Evolutionary conservation across 2,113 vertebrate genomes (phyloP).

Genomic region (Silurus glanis): DNA sequence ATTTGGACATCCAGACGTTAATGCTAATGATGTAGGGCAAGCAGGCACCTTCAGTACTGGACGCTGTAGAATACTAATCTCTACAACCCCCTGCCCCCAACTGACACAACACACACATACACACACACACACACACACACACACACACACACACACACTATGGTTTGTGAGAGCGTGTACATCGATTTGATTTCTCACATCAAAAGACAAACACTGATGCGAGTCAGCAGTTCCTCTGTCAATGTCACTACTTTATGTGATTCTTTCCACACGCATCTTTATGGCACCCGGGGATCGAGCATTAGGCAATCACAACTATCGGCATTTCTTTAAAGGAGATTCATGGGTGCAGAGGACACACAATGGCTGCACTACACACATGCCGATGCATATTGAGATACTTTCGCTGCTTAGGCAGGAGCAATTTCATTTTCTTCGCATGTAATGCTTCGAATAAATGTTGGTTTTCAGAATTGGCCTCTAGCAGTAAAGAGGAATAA

Average conservation of each 20-base stretch:
- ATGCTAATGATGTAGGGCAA: constrained; percentile 72
- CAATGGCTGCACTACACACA: constrained; percentile 76
- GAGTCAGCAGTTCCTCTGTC: constrained; percentile 99
- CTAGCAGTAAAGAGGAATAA: constrained; percentile 72
- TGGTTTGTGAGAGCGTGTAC: constrained; percentile 88
- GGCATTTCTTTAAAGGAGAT: constrained; percentile 96
- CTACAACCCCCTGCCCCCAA: neutral
- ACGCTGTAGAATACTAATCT: constrained; percentile 93
- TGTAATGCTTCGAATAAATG: constrained; percentile 75
- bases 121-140: constrained; percentile 19
- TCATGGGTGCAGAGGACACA: constrained; percentile 78
- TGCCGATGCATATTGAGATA: constrained; percentile 57
- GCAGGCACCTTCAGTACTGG: constrained; percentile 76
- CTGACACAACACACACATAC: neutral
- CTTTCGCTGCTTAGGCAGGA: constrained; percentile 67
- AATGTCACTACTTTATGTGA: constrained; percentile 98
- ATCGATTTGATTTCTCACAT: constrained; percentile 99
- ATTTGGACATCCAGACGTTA: constrained; percentile 67
- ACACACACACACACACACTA: constrained; percentile 60
- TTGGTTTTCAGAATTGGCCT: constrained; percentile 75
- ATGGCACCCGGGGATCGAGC: constrained; percentile 81
- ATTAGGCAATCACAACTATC: constrained; percentile 96
- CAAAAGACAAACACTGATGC: constrained; percentile 99
- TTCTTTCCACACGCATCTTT: constrained; percentile 89
- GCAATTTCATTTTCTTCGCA: constrained; percentile 75